Percentiles rank a stretch among this genome's conserved stretches.
Evolutionary conservation across 92 coral and sea anemone species (phyloP).

Genomic region (Zoanthus solanderi): DNA sequence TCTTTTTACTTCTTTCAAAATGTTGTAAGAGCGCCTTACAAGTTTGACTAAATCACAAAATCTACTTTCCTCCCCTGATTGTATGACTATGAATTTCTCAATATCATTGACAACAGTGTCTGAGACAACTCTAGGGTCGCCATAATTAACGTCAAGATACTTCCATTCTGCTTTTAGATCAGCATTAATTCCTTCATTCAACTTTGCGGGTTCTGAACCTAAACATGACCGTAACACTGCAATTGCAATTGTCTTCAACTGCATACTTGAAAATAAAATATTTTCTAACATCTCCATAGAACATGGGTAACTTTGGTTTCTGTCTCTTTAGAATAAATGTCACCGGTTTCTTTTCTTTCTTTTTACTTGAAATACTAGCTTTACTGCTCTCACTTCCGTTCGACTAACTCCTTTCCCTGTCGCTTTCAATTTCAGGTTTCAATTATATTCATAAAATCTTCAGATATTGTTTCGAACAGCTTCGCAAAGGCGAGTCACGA

Average conservation of each 20-base stretch:
- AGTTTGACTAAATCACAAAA: slow-evolving; percentile 64
- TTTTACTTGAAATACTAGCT: not conserved
- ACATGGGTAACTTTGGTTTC: slow-evolving; percentile 71
- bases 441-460: not conserved
- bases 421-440: not conserved
- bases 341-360: not conserved
- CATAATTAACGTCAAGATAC: slow-evolving; percentile 59
- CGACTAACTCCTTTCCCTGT: not conserved
- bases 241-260: slow-evolving; percentile 51
- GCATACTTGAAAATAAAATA: slow-evolving; percentile 55
- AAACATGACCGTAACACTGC: slow-evolving; percentile 50
- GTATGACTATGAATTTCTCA: slow-evolving; percentile 9
- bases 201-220: slow-evolving; percentile 28
- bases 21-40: slow-evolving; percentile 60
- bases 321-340: slow-evolving; percentile 44
- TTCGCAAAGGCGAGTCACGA: too few relatives aligned
- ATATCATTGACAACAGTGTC: not conserved
- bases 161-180: slow-evolving; percentile 58
- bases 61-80: slow-evolving; percentile 64
- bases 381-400: not conserved
- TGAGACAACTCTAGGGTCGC: slow-evolving; percentile 56
- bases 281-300: slow-evolving; percentile 63
- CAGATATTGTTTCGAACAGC: not conserved
- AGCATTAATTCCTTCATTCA: slow-evolving; percentile 50
- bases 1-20: slow-evolving; percentile 29